Conservation (phyloP, 30 jellyfish, hydroid and myxozoan genomes). For the Catostylus mosaicus region DNA sequence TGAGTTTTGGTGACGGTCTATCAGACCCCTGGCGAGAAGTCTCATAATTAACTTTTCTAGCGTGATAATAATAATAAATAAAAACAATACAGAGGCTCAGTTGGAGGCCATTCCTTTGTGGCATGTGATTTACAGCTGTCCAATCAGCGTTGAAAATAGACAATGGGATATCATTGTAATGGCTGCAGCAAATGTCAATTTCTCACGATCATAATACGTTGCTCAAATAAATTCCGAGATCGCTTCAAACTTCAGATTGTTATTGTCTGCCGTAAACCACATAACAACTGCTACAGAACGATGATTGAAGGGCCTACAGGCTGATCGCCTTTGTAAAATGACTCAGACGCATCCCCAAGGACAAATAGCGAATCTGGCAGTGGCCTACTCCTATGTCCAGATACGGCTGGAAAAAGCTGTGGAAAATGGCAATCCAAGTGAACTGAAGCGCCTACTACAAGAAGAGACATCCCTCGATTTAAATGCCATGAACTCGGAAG, state of each 20-base stretch:
- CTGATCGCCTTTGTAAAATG: slow-evolving; percentile 38
- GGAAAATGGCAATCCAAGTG: slow-evolving; percentile 71
- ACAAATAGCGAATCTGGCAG: slow-evolving; percentile 49
- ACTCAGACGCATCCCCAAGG: slow-evolving; percentile 50
- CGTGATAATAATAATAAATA: slow-evolving; percentile 49
- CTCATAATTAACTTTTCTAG: slow-evolving; percentile 58
- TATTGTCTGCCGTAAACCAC: slow-evolving; percentile 67
- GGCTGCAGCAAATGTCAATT: slow-evolving; percentile 69
- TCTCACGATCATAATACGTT: slow-evolving; percentile 76
- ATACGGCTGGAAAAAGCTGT: slow-evolving; percentile 71
- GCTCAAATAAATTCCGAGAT: slow-evolving; percentile 64
- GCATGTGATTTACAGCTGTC: slow-evolving; percentile 48
- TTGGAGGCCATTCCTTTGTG: slow-evolving; percentile 50
- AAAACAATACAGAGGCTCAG: slow-evolving; percentile 47
- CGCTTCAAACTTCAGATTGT: slow-evolving; percentile 26
- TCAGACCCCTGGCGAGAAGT: slow-evolving; percentile 57
- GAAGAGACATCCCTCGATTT: slow-evolving; percentile 57
- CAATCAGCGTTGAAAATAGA: slow-evolving; percentile 31
- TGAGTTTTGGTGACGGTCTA: slow-evolving; percentile 29
- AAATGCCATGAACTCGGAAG: slow-evolving; percentile 86
- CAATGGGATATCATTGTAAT: slow-evolving; percentile 56
- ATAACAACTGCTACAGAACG: slow-evolving; percentile 39
- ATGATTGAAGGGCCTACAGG: slow-evolving; percentile 51
- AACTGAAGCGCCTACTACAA: slow-evolving; percentile 63
- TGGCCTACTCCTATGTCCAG: slow-evolving; percentile 69